phyloP scores from a whole-genome alignment of 1,140 invertebrate genomes.

The Sarcophaga bullata region DNA sequence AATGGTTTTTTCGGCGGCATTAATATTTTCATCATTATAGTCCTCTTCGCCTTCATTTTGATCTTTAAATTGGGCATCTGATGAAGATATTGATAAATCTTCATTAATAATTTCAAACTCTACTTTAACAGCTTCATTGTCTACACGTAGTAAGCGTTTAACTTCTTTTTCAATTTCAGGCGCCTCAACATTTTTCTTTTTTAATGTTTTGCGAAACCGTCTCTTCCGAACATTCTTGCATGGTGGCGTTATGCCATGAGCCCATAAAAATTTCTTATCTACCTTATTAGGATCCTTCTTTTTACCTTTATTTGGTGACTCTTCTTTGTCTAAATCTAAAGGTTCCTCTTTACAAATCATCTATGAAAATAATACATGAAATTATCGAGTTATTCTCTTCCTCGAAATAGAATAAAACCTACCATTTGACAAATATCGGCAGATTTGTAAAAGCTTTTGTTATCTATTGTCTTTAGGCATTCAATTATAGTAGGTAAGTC shows the following conservation, averaged over 20 bases:
- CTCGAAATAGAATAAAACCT: conserved; percentile 22
- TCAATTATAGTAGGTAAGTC: conserved; percentile 95
- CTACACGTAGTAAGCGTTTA: conserved; percentile 88
- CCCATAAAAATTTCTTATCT: conserved; percentile 93
- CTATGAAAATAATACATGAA: conserved; percentile 58
- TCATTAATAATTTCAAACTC: conserved; percentile 94
- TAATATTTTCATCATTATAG: conserved; percentile 57
- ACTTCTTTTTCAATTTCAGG: conserved; percentile 98
- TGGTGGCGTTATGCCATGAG: conserved; percentile 93
- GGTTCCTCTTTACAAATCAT: conserved; percentile 90
- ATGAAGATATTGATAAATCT: conserved; percentile 70
- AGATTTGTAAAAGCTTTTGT: conserved; percentile 97
- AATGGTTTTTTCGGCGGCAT: conserved; percentile 51
- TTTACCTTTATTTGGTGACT: conserved; percentile 84
- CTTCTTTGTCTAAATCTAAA: conserved; percentile 79
- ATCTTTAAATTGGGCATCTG: conserved; percentile 65
- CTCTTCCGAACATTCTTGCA: conserved; percentile 94
- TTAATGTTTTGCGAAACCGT: conserved; percentile 93
- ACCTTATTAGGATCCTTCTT: conserved; percentile 91
- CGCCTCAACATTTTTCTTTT: conserved; percentile 96
- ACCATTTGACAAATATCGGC: conserved; percentile 92
- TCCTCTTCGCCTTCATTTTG: conserved; percentile 70
- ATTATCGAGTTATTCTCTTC: too few relatives aligned
- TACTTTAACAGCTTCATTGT: conserved; percentile 90
- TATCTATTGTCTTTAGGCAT: conserved; percentile 94